Conservation (phyloP, 2,113 vertebrate genomes). For the Barnardius zonarius region DNA sequence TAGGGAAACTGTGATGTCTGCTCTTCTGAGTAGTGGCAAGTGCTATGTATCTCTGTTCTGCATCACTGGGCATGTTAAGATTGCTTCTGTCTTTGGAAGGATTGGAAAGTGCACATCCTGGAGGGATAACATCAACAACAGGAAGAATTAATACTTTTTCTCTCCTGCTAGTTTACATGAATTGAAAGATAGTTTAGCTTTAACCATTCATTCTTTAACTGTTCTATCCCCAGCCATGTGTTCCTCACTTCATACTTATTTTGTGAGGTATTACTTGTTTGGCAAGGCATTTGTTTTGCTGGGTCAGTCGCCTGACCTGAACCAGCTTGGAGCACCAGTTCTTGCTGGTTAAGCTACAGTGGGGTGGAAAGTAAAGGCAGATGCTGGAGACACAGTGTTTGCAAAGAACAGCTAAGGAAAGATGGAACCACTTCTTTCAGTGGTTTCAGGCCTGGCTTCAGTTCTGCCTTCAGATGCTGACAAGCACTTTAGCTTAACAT, state of each 20-base stretch:
- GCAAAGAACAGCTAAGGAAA: neutral
- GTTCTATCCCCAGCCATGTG: neutral
- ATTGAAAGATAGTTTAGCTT: neutral
- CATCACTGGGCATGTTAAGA: accelerated
- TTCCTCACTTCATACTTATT: neutral
- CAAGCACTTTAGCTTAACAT: neutral
- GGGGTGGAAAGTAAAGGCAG: neutral
- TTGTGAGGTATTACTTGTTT: neutral
- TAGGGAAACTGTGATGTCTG: neutral
- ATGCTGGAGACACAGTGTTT: neutral
- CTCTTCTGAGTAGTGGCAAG: neutral
- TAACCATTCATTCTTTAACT: neutral
- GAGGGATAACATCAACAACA: neutral
- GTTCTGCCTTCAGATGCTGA: neutral
- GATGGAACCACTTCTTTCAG: neutral
- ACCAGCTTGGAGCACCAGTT: neutral
- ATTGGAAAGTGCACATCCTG: neutral
- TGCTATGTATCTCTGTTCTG: neutral
- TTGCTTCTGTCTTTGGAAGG: neutral
- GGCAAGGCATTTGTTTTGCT: neutral
- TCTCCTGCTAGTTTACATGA: neutral
- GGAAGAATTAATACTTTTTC: neutral
- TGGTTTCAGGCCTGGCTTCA: neutral
- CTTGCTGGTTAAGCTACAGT: neutral
- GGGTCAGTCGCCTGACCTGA: neutral